Evolutionary conservation across 2,888 invertebrate species (phyloP).

Genomic region (Blera fallax): DNA sequence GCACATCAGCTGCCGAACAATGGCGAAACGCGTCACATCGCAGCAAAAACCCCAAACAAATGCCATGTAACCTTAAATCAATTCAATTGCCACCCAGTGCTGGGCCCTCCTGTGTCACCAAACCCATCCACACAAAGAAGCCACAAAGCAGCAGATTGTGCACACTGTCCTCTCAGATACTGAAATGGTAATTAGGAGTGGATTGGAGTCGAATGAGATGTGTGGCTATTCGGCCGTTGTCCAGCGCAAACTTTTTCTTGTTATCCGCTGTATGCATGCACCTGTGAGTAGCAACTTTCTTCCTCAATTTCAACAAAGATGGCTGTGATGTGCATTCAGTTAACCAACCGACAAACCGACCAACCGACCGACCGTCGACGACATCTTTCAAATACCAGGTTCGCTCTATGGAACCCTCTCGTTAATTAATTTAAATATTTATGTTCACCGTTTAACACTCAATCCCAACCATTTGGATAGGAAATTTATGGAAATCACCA

Average conservation of each 20-base stretch:
- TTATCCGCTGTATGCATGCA: slow-evolving; percentile 5
- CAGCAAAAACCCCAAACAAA: slow-evolving; percentile 70
- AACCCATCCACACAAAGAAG: neutral
- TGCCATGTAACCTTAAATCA: slow-evolving; percentile 76
- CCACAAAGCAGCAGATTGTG: slow-evolving; percentile 11
- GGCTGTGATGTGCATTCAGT: slow-evolving; percentile 4
- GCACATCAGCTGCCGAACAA: slow-evolving; percentile 63
- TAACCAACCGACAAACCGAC: too few species aligned
- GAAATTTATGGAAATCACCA: slow-evolving; percentile 70
- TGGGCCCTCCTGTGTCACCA: slow-evolving; percentile 60
- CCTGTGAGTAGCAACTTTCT: slow-evolving; percentile 50
- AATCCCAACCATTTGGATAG: slow-evolving; percentile 62
- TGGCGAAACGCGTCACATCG: slow-evolving; percentile 68
- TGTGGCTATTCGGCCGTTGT: slow-evolving; percentile 33
- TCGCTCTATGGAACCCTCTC: slow-evolving; percentile 54
- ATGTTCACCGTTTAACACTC: slow-evolving; percentile 72
- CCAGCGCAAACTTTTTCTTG: slow-evolving; percentile 34
- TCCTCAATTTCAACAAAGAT: slow-evolving; percentile 16
- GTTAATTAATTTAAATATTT: slow-evolving; percentile 73
- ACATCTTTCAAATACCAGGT: slow-evolving; percentile 38
- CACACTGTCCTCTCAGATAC: slow-evolving; percentile 10
- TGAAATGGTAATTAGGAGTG: slow-evolving; percentile 69
- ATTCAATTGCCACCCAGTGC: slow-evolving; percentile 80
- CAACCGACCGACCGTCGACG: neutral
- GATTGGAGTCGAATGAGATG: slow-evolving; percentile 46